phyloP scores from a whole-genome alignment of 2,888 invertebrate genomes.

The Vesta saturnalis region DNA sequence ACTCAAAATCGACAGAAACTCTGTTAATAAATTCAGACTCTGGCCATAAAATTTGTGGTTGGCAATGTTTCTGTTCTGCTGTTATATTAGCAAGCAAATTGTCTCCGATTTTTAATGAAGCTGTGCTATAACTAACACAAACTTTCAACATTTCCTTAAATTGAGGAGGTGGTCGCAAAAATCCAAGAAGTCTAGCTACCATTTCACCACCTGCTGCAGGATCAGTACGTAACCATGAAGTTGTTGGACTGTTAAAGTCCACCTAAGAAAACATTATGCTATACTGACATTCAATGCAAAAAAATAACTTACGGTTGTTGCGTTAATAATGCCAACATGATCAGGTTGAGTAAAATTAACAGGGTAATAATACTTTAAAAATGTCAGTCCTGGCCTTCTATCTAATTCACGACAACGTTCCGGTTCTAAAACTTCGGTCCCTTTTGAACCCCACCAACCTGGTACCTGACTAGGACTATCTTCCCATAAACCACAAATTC shows the following conservation, averaged over 20 bases:
- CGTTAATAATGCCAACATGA: conserved; percentile 85
- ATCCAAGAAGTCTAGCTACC: conserved; percentile 81
- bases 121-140: conserved; percentile 81
- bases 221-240: conserved; percentile 73
- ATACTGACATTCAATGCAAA: neutral
- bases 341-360: conserved; percentile 91
- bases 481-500: conserved; percentile 81
- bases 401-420: conserved; percentile 82
- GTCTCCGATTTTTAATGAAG: conserved; percentile 70
- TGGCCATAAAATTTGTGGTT: conserved; percentile 71
- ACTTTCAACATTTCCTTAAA: conserved; percentile 82
- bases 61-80: conserved; percentile 77
- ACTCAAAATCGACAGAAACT: conserved; percentile 62
- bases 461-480: conserved; percentile 83
- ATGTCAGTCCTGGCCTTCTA: conserved; percentile 87
- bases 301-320: conserved; percentile 70
- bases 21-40: conserved; percentile 50
- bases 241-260: conserved; percentile 79
- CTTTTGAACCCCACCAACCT: conserved; percentile 92
- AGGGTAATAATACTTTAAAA: conserved; percentile 87
- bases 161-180: conserved; percentile 79
- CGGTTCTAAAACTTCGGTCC: conserved; percentile 68
- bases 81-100: conserved; percentile 65
- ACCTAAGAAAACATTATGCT: conserved; percentile 53
- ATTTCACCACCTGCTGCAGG: conserved; percentile 76